phyloP scores from a whole-genome alignment of 35 echinoderm and acorn worm genomes.

The Chiridota heheva region DNA sequence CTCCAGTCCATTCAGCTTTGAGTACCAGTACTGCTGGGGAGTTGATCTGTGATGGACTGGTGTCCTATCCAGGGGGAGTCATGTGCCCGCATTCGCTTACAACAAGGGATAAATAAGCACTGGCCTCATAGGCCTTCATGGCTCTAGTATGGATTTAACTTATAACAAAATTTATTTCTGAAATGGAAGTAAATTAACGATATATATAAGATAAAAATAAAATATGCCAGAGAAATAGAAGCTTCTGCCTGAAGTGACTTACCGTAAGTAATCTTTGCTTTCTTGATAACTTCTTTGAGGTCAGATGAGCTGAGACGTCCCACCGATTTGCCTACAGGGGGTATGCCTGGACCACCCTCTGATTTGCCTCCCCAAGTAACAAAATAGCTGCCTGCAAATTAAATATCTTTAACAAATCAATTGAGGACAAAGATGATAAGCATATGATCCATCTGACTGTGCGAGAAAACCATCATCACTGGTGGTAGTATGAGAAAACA shows the following conservation, averaged over 20 bases:
- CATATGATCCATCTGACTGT: neutral
- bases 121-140: too few relatives aligned
- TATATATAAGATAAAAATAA: neutral
- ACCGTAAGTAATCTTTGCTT: conserved; percentile 84
- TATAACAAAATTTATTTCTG: neutral
- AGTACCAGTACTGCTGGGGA: too few relatives aligned
- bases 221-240: neutral
- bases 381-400: conserved; percentile 70
- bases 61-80: too few relatives aligned
- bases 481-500: neutral
- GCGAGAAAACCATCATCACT: neutral
- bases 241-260: conserved; percentile 12
- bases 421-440: neutral
- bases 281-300: conserved; percentile 96
- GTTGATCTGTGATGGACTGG: too few relatives aligned
- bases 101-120: too few relatives aligned
- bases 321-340: conserved; percentile 80
- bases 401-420: neutral
- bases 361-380: conserved; percentile 93
- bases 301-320: conserved; percentile 84
- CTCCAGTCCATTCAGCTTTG: too few relatives aligned
- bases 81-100: too few relatives aligned
- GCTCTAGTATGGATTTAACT: too few relatives aligned
- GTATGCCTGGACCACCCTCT: conserved; percentile 62
- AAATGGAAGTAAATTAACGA: neutral